These are phyloP conservation scores for Steinernema hermaphroditum DNA, from an alignment of 2,888 invertebrate genomes.

Conservation along the genomic window DNA sequence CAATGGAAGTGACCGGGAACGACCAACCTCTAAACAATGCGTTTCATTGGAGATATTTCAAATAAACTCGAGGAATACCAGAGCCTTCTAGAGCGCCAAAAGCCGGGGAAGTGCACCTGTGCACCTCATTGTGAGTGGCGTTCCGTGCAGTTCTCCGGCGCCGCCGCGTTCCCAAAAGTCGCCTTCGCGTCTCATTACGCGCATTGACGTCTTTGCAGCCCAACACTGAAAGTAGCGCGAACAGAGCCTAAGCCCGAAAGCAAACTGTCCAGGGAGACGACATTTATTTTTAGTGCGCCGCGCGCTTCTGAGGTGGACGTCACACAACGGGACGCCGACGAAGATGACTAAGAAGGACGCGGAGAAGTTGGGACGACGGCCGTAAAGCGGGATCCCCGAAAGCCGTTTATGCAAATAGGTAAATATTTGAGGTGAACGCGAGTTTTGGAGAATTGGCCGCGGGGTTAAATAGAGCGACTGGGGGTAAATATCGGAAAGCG, in stretches of 20 bases:
- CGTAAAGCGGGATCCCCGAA: slow-evolving; percentile 27
- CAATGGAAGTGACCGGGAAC: no score
- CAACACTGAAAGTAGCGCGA: slow-evolving; percentile 21
- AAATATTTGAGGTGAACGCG: slow-evolving; percentile 14
- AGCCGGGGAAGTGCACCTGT: no score
- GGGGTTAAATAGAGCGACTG: no score
- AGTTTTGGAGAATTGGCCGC: no score
- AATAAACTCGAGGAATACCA: no score
- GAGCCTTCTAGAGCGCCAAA: no score
- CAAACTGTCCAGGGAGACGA: slow-evolving; percentile 22
- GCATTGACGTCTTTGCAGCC: background rate
- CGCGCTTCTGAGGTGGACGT: background rate
- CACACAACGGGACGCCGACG: background rate
- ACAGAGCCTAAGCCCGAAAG: slow-evolving; percentile 16
- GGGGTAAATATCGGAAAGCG: background rate
- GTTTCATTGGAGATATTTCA: no score
- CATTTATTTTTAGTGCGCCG: slow-evolving; percentile 19
- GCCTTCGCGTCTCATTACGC: slow-evolving; percentile 7
- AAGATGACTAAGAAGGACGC: slow-evolving; percentile 15
- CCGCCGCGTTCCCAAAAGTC: slow-evolving; percentile 19
- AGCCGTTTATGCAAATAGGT: slow-evolving; percentile 22
- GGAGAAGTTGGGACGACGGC: background rate
- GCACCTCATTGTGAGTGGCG: no score
- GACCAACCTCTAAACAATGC: no score
- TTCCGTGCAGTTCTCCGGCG: no score